Evolutionary conservation across 2,888 invertebrate species (phyloP).

Genomic region (Yponomeuta plumbellus): DNA sequence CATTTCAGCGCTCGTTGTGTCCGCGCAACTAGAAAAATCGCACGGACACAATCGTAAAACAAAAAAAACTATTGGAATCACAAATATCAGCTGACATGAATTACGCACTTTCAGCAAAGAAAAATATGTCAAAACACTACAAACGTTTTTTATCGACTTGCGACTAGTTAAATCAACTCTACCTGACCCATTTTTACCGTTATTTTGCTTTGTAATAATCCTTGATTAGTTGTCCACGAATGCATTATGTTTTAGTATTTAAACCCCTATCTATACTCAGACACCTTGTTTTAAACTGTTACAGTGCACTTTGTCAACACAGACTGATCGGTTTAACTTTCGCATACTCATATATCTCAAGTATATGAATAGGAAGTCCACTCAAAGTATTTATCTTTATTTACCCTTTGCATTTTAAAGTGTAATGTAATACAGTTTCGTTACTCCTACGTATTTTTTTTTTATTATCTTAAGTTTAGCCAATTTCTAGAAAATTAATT

Average conservation of each 20-base stretch:
- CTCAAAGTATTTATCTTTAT: slow-evolving; percentile 4
- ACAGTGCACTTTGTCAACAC: slow-evolving; percentile 32
- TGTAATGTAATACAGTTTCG: slow-evolving; percentile 45
- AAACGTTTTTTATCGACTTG: slow-evolving; percentile 73
- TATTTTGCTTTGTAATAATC: slow-evolving; percentile 13
- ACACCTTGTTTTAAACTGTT: slow-evolving; percentile 48
- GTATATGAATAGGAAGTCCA: slow-evolving; percentile 59
- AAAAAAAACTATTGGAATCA: slow-evolving; percentile 45
- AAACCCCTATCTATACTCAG: slow-evolving; percentile 59
- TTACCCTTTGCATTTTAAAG: slow-evolving; percentile 26
- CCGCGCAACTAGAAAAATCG: slow-evolving; percentile 24
- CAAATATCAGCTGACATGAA: slow-evolving; percentile 75
- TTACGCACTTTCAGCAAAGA: slow-evolving; percentile 78
- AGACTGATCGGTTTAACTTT: slow-evolving; percentile 30
- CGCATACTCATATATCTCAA: slow-evolving; percentile 51
- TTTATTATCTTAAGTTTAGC: slow-evolving; percentile 49
- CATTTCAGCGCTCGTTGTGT: slow-evolving; percentile 52
- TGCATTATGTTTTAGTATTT: slow-evolving; percentile 68
- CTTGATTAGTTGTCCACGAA: slow-evolving; percentile 63
- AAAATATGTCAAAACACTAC: slow-evolving; percentile 79
- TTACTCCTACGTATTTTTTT: slow-evolving; percentile 40
- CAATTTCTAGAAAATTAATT: slow-evolving; percentile 57
- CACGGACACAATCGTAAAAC: slow-evolving; percentile 26
- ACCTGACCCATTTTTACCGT: slow-evolving; percentile 68
- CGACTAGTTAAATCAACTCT: slow-evolving; percentile 78